Percentiles rank a stretch among this genome's conserved stretches.
phyloP scores from a whole-genome alignment of 2,888 invertebrate genomes.

The Agrochola lychnidis region DNA sequence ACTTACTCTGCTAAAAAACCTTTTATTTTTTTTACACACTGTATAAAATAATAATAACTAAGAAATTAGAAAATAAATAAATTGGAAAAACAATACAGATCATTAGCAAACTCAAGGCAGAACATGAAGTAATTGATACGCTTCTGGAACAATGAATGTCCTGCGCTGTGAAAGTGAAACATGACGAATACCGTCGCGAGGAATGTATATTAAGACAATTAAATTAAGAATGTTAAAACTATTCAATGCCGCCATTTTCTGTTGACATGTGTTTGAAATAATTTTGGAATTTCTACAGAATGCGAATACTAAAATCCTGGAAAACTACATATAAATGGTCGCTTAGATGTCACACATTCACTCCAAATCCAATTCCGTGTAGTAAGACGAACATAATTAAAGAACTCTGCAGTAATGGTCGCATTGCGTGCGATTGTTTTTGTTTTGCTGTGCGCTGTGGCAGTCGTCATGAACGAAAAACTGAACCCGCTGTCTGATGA shows the following conservation, averaged over 20 bases:
- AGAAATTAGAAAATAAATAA: not conserved
- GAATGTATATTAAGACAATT: not conserved
- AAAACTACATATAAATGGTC: constrained; percentile 20
- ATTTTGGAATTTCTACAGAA: constrained; percentile 5
- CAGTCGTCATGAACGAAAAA: not conserved
- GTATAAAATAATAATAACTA: not conserved
- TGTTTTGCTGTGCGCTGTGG: constrained; percentile 1
- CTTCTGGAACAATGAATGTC: not conserved
- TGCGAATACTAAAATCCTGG: not conserved
- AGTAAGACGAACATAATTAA: not conserved
- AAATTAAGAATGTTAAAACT: not conserved
- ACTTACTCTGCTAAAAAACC: no score
- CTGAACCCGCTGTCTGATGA: constrained; percentile 36
- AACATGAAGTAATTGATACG: not conserved
- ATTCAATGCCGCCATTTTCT: not conserved
- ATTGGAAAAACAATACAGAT: not conserved
- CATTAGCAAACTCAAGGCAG: not conserved
- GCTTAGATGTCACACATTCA: not conserved
- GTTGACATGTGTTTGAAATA: not conserved
- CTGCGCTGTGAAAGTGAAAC: not conserved
- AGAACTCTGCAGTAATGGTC: constrained; percentile 9
- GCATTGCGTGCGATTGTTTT: not conserved
- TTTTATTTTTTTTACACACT: no score
- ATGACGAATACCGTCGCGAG: not conserved
- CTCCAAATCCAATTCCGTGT: not conserved